phyloP scores from a whole-genome alignment of 23 tunicate genomes.

The Botrylloides violaceus region DNA sequence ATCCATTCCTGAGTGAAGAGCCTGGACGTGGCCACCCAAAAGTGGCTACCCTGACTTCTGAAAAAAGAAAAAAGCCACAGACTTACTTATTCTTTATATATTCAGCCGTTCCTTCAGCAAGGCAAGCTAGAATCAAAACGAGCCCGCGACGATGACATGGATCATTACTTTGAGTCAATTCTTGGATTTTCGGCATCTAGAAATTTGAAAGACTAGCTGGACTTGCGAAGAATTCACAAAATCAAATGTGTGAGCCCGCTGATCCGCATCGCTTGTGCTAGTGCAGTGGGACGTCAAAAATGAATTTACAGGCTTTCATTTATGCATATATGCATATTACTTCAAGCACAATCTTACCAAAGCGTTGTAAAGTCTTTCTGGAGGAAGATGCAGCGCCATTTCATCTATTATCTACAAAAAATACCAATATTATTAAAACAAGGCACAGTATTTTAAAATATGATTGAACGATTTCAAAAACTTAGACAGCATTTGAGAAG shows the following conservation, averaged over 20 bases:
- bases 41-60: neutral
- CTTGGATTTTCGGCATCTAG: constrained; percentile 63
- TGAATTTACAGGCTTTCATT: too few species aligned
- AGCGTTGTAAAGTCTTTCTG: constrained; percentile 55
- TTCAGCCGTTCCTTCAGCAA: constrained; percentile 84
- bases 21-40: neutral
- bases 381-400: constrained; percentile 87
- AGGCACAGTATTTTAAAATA: neutral
- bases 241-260: too few species aligned
- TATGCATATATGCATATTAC: neutral
- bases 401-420: constrained; percentile 78
- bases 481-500: too few species aligned
- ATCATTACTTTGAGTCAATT: constrained; percentile 18
- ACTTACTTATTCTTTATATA: constrained; percentile 65
- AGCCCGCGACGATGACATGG: constrained; percentile 43
- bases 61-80: neutral
- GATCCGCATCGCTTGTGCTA: too few species aligned
- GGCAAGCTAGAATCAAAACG: constrained; percentile 69
- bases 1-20: neutral
- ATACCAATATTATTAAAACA: neutral
- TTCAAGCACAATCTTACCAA: constrained; percentile 38
- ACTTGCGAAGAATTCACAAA: too few species aligned
- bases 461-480: too few species aligned
- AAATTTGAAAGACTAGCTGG: neutral
- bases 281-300: too few species aligned